phyloP scores from a whole-genome alignment of 2,888 invertebrate genomes.

The Tipula unca region DNA sequence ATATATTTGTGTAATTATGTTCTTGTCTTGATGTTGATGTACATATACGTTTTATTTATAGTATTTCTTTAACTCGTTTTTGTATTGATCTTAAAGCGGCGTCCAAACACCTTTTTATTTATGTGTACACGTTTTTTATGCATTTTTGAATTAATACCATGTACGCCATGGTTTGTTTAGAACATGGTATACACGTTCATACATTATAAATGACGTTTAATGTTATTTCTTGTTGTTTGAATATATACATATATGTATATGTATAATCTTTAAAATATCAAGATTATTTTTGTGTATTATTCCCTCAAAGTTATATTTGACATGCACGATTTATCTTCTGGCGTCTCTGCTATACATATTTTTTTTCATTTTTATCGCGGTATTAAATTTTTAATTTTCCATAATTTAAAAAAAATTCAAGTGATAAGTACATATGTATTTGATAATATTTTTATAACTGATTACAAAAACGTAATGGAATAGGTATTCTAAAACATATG shows the following conservation, averaged over 20 bases:
- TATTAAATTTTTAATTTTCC: neutral
- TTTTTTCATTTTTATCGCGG: neutral
- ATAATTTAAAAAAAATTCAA: neutral
- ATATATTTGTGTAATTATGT: neutral
- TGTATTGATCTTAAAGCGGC: neutral
- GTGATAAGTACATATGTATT: neutral
- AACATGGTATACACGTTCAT: too few relatives aligned
- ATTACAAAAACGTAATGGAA: neutral
- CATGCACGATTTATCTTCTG: neutral
- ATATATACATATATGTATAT: neutral
- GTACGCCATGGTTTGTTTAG: too few relatives aligned
- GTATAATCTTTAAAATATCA: neutral
- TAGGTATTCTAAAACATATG: neutral
- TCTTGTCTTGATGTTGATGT: neutral
- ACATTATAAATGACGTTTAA: too few relatives aligned
- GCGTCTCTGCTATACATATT: neutral
- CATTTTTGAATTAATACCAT: neutral
- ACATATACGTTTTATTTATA: neutral
- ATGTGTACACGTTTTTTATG: neutral
- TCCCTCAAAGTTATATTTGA: neutral
- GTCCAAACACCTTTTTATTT: neutral
- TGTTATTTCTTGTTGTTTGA: too few relatives aligned
- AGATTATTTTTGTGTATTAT: neutral
- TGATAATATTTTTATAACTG: neutral
- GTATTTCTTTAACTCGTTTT: neutral